Evolutionary conservation across 1,140 invertebrate genomes (phyloP), one percentile per base, ranked within the genome.

Genomic region (Macrobrachium nipponense): DNA sequence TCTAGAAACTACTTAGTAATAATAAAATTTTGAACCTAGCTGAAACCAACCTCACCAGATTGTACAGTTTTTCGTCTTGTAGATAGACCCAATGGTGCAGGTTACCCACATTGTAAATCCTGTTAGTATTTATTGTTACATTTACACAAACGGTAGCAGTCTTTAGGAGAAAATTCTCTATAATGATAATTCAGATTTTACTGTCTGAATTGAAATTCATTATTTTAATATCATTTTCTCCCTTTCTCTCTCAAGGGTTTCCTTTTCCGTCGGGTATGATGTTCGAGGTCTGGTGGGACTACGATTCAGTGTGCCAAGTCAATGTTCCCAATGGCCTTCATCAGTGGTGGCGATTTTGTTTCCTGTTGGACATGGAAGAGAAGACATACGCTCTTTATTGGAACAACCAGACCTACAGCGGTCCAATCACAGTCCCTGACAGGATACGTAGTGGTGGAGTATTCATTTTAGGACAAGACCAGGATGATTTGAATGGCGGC

Each of bases 321-420:
- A 11, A 51, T 12, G 14, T 76, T 15, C 51, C 10, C 20, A 76
- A 58, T 18, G 73, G 59, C 10, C 62, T 97, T 95, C 90, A 59
- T 36, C 59, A 43, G 18, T 80, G 77, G 77, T 62, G 62, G 59
- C 17, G 62, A 61, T 44, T 80, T 18, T 80, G 77, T 20, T 61
- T 59, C 36, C 36, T 80, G 20, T 51, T 59, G 18, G 27, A 61
- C 59, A 61, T 62, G n/a, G 61, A 58, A 58, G 61, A 27, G 36
- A n/a, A 80, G 2, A n/a, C 7, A 8, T 80, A 62, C 17, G 61
- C 18, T 14, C 12, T 80, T 20, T 80, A 36, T 14, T 80, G 77
- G 77, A 80, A 80, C 62, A 60, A 80, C 62, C 10, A 62, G 15
- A 43, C 59, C 10, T 43, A 23, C 20, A 36, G n/a, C n/a, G 77